Conservation (phyloP, 2,113 vertebrate genomes). For the Arothron firmamentum region DNA sequence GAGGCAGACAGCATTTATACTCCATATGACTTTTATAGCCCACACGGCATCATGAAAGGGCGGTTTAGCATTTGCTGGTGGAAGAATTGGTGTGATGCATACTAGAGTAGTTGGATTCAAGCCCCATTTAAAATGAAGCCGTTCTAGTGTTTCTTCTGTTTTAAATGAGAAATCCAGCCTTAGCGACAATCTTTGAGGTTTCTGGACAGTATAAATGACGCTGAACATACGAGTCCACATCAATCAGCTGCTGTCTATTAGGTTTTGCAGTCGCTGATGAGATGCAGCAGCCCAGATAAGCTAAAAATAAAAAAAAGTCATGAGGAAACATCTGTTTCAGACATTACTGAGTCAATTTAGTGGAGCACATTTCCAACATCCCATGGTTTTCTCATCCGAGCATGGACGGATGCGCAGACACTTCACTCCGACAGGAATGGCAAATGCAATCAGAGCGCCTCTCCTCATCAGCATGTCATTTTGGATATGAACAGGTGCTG, state of each 20-base stretch:
- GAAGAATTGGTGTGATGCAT: too few relatives aligned
- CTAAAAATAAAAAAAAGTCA: slow-evolving; percentile 7
- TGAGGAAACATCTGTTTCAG: slow-evolving; percentile 2
- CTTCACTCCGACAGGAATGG: slow-evolving; percentile 42
- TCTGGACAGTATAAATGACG: background rate
- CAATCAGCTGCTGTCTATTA: slow-evolving; percentile 6
- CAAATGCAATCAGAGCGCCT: slow-evolving; percentile 65
- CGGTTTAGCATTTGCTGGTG: too few relatives aligned
- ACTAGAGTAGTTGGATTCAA: too few relatives aligned
- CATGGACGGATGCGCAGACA: slow-evolving; percentile 8
- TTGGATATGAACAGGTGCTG: slow-evolving; percentile 56
- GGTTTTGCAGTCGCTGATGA: background rate
- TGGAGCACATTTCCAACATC: too few relatives aligned
- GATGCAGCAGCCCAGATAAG: slow-evolving; percentile 12
- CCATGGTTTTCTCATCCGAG: background rate
- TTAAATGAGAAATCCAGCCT: background rate
- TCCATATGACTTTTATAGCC: too few relatives aligned
- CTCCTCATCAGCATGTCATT: slow-evolving; percentile 53
- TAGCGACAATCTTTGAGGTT: background rate
- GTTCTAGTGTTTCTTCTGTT: too few relatives aligned
- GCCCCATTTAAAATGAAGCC: too few relatives aligned
- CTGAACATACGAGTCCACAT: slow-evolving; percentile 9
- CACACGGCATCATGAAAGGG: too few relatives aligned
- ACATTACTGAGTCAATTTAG: background rate
- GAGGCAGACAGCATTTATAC: too few relatives aligned